These are phyloP conservation scores for Zaprionus lachaisei DNA, from an alignment of 1,140 invertebrate genomes.

Conservation along the genomic window DNA sequence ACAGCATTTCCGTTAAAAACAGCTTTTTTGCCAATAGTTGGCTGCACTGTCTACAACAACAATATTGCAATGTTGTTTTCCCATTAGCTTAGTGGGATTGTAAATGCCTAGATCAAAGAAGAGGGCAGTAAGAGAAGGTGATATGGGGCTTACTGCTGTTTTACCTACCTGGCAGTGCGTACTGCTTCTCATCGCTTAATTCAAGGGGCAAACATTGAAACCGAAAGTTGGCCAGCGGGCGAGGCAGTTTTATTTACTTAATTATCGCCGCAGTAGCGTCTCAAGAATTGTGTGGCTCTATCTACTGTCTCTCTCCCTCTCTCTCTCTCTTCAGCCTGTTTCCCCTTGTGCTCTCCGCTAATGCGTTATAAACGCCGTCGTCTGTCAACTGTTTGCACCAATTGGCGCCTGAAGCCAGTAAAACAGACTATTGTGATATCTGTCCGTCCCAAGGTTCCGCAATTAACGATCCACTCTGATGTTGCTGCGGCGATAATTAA, in stretches of 20 bases:
- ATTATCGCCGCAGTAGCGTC: constrained; percentile 27
- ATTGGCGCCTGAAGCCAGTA: constrained; percentile 24
- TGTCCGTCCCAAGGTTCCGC: constrained; percentile 32
- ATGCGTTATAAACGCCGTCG: constrained; percentile 35
- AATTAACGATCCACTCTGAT: constrained; percentile 1
- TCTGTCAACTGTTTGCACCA: constrained; percentile 26
- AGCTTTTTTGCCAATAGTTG: neutral
- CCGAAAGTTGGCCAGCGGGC: constrained; percentile 38
- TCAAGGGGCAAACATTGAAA: constrained; percentile 46
- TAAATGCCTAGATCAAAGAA: neutral
- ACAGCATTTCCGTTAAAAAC: too few relatives aligned
- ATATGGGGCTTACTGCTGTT: neutral
- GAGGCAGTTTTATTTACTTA: constrained; percentile 31
- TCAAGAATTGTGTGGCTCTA: constrained; percentile 2
- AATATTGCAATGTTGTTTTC: neutral
- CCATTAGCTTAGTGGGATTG: neutral
- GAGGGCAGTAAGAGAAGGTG: neutral
- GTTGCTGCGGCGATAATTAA: constrained; percentile 23
- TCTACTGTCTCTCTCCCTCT: neutral
- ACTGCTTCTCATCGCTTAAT: constrained; percentile 21
- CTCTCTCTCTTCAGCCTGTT: neutral
- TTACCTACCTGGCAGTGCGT: neutral
- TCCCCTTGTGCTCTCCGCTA: constrained; percentile 18
- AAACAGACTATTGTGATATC: neutral
- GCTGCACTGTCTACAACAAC: neutral